Evolutionary conservation across 2,797 vertebrate genomes (phyloP), one percentile per base, ranked within the genome.

Genomic region (Philypnodon macrostomus): DNA sequence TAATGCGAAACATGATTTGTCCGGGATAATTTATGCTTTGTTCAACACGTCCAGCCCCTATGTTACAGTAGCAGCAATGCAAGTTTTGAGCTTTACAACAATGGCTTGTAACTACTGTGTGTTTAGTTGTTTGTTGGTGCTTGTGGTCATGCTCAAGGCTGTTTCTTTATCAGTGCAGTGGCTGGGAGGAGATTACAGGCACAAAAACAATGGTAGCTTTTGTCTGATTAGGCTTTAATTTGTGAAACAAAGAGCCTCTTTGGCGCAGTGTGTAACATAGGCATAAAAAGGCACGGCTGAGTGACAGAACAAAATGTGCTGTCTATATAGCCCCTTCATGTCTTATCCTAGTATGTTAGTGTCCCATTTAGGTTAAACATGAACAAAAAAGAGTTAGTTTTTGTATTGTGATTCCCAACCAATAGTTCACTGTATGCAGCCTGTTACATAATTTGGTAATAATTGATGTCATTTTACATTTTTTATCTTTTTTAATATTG

Each of bases 201-300:
- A n/a, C 53, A 30, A 48, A 59, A 60, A 85, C 70, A 77, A 68
- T 69, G 70, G 57, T 31, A 54, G 48, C 47, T 64, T 73, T 75
- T 74, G 63, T 74, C 48, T 49, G 62, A 75, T 81, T 67, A 61
- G 53, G 47, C 40, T 69, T 75, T 84, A 79, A 85, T 81, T 75
- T 63, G 42, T 42, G 48, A 56, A 70, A 84, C 77, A 80, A 83
- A 73, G 58, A 63, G 65, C 40, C 60, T 59, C 17, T 79, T 81
- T 73, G 52, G 50, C 51, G 32, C 49, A 5, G 2, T 59, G 65
- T 55, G 66, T 63, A 59, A 69, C 51, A 65, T 56, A 42, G 70
- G 47, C 62, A 54, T 58, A 29, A 61, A 58, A 64, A 33, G 45
- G 39, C 46, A 47, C 48, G 36, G 51, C 68, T 67, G 71, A 58